Evolutionary conservation across 2,888 invertebrate species (phyloP), one percentile per base, ranked within the genome.

Genomic region (Cyaniris semiargus): DNA sequence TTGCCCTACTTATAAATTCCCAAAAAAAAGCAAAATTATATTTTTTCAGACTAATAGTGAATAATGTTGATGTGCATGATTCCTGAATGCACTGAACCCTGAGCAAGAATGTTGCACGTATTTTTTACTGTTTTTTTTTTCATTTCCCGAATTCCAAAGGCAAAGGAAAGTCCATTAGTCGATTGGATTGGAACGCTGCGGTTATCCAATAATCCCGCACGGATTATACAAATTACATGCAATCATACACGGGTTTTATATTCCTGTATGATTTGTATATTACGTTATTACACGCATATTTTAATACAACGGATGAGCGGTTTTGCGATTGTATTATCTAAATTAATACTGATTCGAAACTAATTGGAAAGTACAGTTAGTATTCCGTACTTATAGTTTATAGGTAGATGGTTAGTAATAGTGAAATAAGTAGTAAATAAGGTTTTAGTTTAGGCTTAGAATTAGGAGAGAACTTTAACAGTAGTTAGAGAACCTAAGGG

Each of bases 91-190:
- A 93, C 92, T 88, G 44, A 74, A 74, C 89, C 91, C 87, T 87
- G 86, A 87, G 89, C 89, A 88, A 89, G 93, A 93, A 91, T 93
- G 93, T 92, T 93, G 93, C 93, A 93, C 93, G 93, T 88, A 86
- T 86, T 85, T 87, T 84, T 87, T 80, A 80, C 80, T 81, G 74
- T 82, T 81, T 85, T 86, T 87, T 87, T 86, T 86, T 84, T 86
- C 84, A 83, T 80, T 83, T 84, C 83, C 86, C 85, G 83, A 85
- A 84, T 84, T 86, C 86, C 84, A 85, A 87, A 89, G 87, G 88
- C 87, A 88, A 89, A 90, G 87, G 86, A 81, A 82, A 81, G 83
- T 88, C 92, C 92, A 93, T 92, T 92, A 90, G 89, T 81, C 83
- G 86, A 91, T 91, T 92, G 89, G 88, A 85, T 85, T 84, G 86